A percentile compares a stretch with the other conserved stretches of the same genome.
Evolutionary conservation across 1,140 invertebrate genomes (phyloP).

Genomic region (Drosophila pachea): DNA sequence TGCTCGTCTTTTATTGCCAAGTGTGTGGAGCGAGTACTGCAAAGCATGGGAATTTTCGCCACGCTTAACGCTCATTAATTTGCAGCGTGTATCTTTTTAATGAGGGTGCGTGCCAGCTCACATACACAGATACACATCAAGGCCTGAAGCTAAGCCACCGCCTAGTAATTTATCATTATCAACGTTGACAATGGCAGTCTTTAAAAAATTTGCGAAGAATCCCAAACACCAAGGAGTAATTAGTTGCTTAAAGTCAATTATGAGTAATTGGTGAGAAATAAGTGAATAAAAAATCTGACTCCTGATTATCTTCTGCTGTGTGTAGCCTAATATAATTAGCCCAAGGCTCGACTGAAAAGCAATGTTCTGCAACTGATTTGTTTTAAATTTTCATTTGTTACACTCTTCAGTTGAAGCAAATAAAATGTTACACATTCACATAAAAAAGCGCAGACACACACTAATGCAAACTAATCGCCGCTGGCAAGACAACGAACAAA

Average conservation of each 20-base stretch:
- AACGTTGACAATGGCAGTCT: conserved; percentile 32
- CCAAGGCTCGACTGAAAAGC: conserved; percentile 3
- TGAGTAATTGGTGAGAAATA: conserved; percentile 39
- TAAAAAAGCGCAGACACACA: conserved; percentile 1
- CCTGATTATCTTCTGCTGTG: no score
- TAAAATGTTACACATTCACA: conserved; percentile 29
- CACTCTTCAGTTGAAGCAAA: conserved; percentile 32
- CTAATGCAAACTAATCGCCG: conserved; percentile 71
- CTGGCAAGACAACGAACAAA: conserved; percentile 51
- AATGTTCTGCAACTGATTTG: conserved; percentile 13
- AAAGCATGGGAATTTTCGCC: conserved; percentile 27
- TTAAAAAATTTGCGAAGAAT: conserved; percentile 30
- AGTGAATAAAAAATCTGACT: not conserved
- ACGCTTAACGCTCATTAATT: conserved; percentile 70
- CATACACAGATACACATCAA: conserved; percentile 17
- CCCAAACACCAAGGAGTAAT: conserved; percentile 38
- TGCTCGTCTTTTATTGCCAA: conserved; percentile 60
- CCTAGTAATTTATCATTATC: conserved; percentile 55
- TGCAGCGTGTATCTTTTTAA: conserved; percentile 71
- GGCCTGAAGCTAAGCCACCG: conserved; percentile 69
- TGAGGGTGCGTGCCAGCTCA: conserved; percentile 58
- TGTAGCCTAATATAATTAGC: conserved; percentile 8
- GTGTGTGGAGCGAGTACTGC: conserved; percentile 13
- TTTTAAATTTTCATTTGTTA: conserved; percentile 60
- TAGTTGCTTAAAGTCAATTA: conserved; percentile 62